Evolutionary conservation across 1,140 invertebrate species (phyloP).

Genomic region (Drosophila kepulauana): DNA sequence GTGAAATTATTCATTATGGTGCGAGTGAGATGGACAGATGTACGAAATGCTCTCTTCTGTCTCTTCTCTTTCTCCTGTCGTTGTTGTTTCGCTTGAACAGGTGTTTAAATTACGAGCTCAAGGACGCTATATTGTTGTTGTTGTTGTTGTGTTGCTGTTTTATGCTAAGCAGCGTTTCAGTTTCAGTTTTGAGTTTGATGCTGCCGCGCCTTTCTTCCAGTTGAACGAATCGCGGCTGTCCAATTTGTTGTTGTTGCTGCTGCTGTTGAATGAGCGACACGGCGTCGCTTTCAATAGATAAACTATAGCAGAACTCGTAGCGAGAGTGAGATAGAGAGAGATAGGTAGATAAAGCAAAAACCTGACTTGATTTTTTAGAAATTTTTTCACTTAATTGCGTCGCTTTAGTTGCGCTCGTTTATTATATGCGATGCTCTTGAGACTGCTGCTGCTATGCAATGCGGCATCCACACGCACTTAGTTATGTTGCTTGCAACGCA

Average conservation of each 20-base stretch:
- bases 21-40: background rate
- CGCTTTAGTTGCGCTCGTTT: slow-evolving; percentile 48
- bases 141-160: slow-evolving; percentile 10
- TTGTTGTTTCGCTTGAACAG: slow-evolving; percentile 53
- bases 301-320: slow-evolving; percentile 26
- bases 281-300: slow-evolving; percentile 44
- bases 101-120: slow-evolving; percentile 68
- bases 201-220: slow-evolving; percentile 66
- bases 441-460: background rate
- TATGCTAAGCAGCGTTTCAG: slow-evolving; percentile 21
- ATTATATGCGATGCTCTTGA: slow-evolving; percentile 21
- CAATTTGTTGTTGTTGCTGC: slow-evolving; percentile 46
- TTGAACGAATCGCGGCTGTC: slow-evolving; percentile 38
- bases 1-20: slow-evolving; percentile 82
- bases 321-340: background rate
- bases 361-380: slow-evolving; percentile 48
- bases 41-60: slow-evolving; percentile 21
- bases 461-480: slow-evolving; percentile 40
- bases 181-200: slow-evolving; percentile 51
- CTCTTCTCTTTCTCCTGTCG: slow-evolving; percentile 13
- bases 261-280: slow-evolving; percentile 33
- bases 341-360: slow-evolving; percentile 25
- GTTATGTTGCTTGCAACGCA: slow-evolving; percentile 58
- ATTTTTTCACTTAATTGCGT: slow-evolving; percentile 75
- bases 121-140: slow-evolving; percentile 55